Base-by-base conservation (phyloP, 1,140 invertebrate species). In the Andricus grossulariae region DNA sequence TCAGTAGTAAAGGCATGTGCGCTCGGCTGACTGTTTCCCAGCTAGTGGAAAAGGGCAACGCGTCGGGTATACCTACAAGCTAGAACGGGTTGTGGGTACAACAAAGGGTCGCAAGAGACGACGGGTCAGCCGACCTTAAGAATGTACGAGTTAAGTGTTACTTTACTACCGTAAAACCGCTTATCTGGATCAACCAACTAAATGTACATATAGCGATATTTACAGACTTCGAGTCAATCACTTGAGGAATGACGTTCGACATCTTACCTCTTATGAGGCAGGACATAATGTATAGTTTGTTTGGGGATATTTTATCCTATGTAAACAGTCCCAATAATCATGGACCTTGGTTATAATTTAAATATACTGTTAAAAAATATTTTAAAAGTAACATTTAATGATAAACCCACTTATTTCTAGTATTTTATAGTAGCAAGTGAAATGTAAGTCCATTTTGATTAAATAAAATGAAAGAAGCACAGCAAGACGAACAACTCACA, bases 41-140 rank as follows among this genome's bases (percentile, higher is more conserved):
- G 76, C 71, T 75, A 83, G 82, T 83, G 76, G 80, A 83, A 83
- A 83, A 83, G 80, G 82, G 81, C 82, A 83, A 75, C 79, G 45
- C 74, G 18, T 73, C 52, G 72, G 72, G 76, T 60, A 71, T 54
- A 21, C 18, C 74, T 77, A 49, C 32, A 74, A 52, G 57, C 54
- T 18, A 66, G 60, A 32, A 66, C 60, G 25, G 13, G 5, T 66
- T n/a, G 60, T 25, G 60, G 13, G 25, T 39, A 60, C 12, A 57
- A 32, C 5, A 2, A 60, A 60, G 25, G 15, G 57, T 39, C 57
- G 32, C 32, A 32, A 60, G 7, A 60, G 12, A 32, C 25, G 32
- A 60, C 25, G 11, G 57, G 57, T 60, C 57, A 60, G 57, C 25
- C 57, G 57, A 60, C 57, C 57, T 60, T 60, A 60, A 60, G 57